Evolutionary conservation across 2,113 vertebrate species (phyloP), one percentile per base, ranked within the genome.

Genomic region (Podarcis raffonei): DNA sequence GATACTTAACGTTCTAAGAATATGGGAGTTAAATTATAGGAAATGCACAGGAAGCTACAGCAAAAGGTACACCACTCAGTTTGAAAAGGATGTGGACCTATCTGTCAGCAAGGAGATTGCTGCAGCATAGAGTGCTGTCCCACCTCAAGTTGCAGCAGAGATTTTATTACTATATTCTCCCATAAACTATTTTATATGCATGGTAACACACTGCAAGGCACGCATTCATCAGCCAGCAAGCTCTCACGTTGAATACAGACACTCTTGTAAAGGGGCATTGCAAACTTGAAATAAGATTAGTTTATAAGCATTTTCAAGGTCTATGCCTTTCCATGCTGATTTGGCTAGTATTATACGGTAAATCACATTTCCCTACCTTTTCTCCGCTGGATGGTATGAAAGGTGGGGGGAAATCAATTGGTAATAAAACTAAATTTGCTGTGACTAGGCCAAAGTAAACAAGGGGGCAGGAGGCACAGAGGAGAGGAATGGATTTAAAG

Each of bases 151-250:
- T 87, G 87, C 66, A 89, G 68, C 3, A 89, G 57, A 92, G 88
- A 83, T 93, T 88, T 93, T 94, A 94, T 15, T 39, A 92, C 93
- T 94, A 90, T 94, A 93, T 95, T 93, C 37, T 85, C 92, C 90
- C 91, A 92, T 92, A 95, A 93, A 87, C 76, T 84, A 89, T 93
- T 94, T 93, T 92, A 85, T 93, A 93, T 94, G 91, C 91, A 91
- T 72, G 83, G 83, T 69, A 93, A 89, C 90, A 92, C 42, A 89
- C 86, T n/a, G 72, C 75, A 83, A 84, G 85, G 79, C n/a, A 89
- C 66, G 85, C 86, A 94, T 94, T 93, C 81, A 89, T 91, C 91
- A 94, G 32, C 37, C 76, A 91, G 79, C 12, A 89, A 66, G 68
- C 9, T 89, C 80, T 12, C 25, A 84, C 30, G n/a, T 85, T 85